Evolutionary conservation across 1,140 invertebrate genomes (phyloP).

Genomic region (Panonychus citri): DNA sequence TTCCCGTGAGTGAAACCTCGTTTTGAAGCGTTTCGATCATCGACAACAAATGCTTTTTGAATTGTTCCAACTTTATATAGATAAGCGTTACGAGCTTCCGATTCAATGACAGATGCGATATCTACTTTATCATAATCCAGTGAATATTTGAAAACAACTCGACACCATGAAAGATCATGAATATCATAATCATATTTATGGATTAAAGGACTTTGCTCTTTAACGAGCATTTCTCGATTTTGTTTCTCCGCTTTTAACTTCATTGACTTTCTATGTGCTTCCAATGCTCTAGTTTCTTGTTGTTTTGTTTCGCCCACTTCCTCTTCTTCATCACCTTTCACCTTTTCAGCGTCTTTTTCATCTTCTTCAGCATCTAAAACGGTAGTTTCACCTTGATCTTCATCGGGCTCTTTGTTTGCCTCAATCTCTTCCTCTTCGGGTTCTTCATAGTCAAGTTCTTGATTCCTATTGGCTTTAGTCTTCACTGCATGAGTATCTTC

Average conservation of each 20-base stretch:
- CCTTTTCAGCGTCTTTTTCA: slow-evolving; percentile 19
- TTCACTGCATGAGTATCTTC: slow-evolving; percentile 34
- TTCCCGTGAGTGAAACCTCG: slow-evolving; percentile 7
- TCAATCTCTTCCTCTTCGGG: slow-evolving; percentile 41
- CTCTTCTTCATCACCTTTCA: slow-evolving; percentile 10
- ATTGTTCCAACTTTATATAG: slow-evolving; percentile 12
- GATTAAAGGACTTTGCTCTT: background rate
- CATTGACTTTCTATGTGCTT: background rate
- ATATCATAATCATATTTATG: slow-evolving; percentile 49
- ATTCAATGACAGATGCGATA: slow-evolving; percentile 47
- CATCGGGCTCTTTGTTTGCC: slow-evolving; percentile 10
- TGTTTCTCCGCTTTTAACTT: background rate
- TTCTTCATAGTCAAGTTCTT: slow-evolving; percentile 52
- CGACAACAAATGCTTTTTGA: slow-evolving; percentile 13
- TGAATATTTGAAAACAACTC: slow-evolving; percentile 40
- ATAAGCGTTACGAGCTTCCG: slow-evolving; percentile 37
- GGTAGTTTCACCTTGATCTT: slow-evolving; percentile 21
- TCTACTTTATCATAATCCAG: slow-evolving; percentile 31
- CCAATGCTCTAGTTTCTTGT: slow-evolving; percentile 17
- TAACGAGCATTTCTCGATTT: slow-evolving; percentile 20
- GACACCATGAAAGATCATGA: slow-evolving; percentile 43
- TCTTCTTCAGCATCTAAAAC: slow-evolving; percentile 18
- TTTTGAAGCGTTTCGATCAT: slow-evolving; percentile 10
- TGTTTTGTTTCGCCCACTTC: background rate
- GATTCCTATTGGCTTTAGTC: slow-evolving; percentile 30